These are phyloP conservation scores for Xylophagus ater DNA, from an alignment of 2,888 invertebrate genomes.

Conservation along the genomic window DNA sequence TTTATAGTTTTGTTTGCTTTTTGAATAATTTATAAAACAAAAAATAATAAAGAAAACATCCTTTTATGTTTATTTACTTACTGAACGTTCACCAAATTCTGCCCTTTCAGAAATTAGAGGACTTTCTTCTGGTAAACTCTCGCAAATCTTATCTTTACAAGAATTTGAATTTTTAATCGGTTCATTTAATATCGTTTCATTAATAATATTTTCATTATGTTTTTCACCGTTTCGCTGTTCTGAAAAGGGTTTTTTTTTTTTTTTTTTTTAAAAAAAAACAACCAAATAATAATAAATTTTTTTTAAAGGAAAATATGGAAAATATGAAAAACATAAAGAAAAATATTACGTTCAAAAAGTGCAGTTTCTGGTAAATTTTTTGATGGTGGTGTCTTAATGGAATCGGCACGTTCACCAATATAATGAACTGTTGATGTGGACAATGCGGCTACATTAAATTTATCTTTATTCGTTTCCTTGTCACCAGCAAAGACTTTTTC, in stretches of 20 bases:
- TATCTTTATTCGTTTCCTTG: slow-evolving; percentile 41
- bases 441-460: slow-evolving; percentile 49
- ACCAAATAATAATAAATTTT: no score
- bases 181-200: no score
- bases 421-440: no score
- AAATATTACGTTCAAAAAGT: no score
- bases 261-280: no score
- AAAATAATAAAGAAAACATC: not conserved
- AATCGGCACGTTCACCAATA: no score
- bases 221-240: slow-evolving; percentile 35
- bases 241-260: slow-evolving; percentile 20
- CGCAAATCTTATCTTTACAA: slow-evolving; percentile 18
- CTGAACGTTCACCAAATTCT: slow-evolving; percentile 37
- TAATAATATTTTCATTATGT: no score
- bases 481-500: slow-evolving; percentile 73
- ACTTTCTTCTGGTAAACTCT: slow-evolving; percentile 37
- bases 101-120: slow-evolving; percentile 40
- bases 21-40: not conserved
- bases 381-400: no score
- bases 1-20: not conserved
- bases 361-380: no score
- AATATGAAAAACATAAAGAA: no score
- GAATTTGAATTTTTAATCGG: no score
- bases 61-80: slow-evolving; percentile 16
- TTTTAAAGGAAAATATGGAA: no score